Evolutionary conservation across 2,113 vertebrate species (phyloP), one percentile per base, ranked within the genome.

Genomic region (Diadophis punctatus): DNA sequence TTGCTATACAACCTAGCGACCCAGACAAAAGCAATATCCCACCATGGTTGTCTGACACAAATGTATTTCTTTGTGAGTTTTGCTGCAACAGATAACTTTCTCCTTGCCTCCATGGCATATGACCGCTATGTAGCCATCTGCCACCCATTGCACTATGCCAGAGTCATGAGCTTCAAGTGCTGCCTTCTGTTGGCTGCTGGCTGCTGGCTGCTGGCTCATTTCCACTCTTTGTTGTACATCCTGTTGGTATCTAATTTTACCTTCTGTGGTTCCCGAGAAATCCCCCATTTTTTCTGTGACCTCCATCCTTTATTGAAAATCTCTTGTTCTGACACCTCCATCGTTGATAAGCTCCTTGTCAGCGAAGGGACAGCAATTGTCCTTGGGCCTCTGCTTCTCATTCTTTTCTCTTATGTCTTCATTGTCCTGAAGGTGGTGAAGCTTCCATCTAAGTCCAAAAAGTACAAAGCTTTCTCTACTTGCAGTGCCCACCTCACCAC

Each of bases 271-370:
- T 89, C 94, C 6, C 95, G 86, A 16, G n/a, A 93, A 43, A 58
- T 97, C 4, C 90, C 91, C 39, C 93, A 95, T 56, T 96, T 95
- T 74, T 96, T 95, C 90, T 96, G 95, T 87, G 96, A 96, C 55
- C 88, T 95, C 48, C 95, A 93, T 0, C 96, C 95, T 1, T 86
- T 97, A 1, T 3, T 97, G 51, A 94, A 96, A 63, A 68, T 97
- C 90, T 95, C 94, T 22, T 97, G 96, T 86, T 95, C 95, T 0
- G 7, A 93, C 0, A 93, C 93, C 0, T 55, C 34, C 0, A 0
- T 3, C 3, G 94, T 95, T 63, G 93, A 93, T 43, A 46, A 0
- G 43, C 85, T 93, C 0, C 85, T 96, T 86, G 90, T 92, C 1
- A 5, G 95, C 14, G 87, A 96, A 89, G 96, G 94, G 1, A 91